phyloP scores from a whole-genome alignment of 2,888 invertebrate species.

The Caenorhabditis doughertyi region DNA sequence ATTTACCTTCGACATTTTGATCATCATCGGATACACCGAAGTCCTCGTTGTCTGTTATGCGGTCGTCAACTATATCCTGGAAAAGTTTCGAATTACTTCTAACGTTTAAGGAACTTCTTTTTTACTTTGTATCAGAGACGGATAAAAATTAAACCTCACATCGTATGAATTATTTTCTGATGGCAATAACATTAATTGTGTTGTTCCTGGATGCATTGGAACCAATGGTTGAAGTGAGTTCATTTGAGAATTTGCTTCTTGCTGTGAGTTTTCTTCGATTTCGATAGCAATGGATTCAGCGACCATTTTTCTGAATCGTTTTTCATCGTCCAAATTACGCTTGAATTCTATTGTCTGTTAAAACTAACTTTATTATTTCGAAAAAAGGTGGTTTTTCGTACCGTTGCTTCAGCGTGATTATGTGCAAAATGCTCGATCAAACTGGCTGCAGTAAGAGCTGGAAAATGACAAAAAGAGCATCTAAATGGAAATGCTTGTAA shows the following conservation, averaged over 20 bases:
- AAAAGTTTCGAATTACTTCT: not conserved
- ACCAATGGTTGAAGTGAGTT: conserved; percentile 17
- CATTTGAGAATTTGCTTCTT: conserved; percentile 9
- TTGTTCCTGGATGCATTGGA: conserved; percentile 26
- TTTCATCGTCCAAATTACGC: conserved; percentile 71
- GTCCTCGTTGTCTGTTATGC: conserved; percentile 38
- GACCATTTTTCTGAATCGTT: conserved; percentile 68
- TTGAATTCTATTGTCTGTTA: conserved; percentile 68
- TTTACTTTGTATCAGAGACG: no score
- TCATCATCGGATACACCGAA: conserved; percentile 59
- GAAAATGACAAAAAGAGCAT: conserved; percentile 70
- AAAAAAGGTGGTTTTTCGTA: no score
- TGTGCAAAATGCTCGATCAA: conserved; percentile 61
- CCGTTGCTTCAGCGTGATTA: conserved; percentile 46
- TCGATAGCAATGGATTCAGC: conserved; percentile 72
- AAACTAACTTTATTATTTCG: not conserved
- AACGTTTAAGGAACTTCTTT: no score
- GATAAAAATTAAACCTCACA: not conserved
- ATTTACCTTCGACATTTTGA: conserved; percentile 45
- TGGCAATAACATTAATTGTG: conserved; percentile 28
- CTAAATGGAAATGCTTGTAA: conserved; percentile 69
- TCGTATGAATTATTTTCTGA: conserved; percentile 7
- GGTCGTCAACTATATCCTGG: conserved; percentile 30
- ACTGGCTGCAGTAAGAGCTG: conserved; percentile 63
- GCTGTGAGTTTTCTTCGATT: conserved; percentile 54